A percentile compares a stretch with the other conserved stretches of the same genome.
phyloP scores from a whole-genome alignment of 2,888 invertebrate species.

The Drosophila mayaguana region DNA sequence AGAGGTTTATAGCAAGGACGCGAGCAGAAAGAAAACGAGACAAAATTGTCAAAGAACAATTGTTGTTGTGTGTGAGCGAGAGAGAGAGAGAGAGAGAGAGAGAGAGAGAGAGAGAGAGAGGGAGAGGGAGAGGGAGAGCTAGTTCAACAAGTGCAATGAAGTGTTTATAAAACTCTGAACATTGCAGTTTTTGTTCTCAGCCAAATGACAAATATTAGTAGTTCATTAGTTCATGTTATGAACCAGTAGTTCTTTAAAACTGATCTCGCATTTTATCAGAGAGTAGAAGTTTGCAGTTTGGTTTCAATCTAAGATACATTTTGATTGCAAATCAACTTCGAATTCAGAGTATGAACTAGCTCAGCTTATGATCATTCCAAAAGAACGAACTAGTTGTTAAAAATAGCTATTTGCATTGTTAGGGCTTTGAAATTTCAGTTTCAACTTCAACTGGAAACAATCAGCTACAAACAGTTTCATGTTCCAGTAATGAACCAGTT shows the following conservation, averaged over 20 bases:
- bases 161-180: background rate
- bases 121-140: background rate
- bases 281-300: no score
- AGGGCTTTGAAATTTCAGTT: no score
- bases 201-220: background rate
- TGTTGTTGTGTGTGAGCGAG: background rate
- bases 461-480: no score
- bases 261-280: no score
- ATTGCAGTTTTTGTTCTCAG: background rate
- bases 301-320: background rate
- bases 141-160: background rate
- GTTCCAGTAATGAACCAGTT: no score
- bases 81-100: background rate
- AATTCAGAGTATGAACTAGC: background rate
- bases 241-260: background rate
- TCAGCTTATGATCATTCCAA: background rate
- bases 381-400: no score
- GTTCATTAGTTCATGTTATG: background rate
- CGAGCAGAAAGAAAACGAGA: conserved; percentile 10
- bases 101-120: background rate
- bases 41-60: conserved; percentile 1
- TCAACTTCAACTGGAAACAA: no score
- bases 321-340: background rate
- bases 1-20: background rate
- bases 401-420: no score